A percentile compares a stretch with the other conserved stretches of the same genome.
Evolutionary conservation across 1,140 invertebrate species (phyloP).

Genomic region (Ostrea denselamellosa): DNA sequence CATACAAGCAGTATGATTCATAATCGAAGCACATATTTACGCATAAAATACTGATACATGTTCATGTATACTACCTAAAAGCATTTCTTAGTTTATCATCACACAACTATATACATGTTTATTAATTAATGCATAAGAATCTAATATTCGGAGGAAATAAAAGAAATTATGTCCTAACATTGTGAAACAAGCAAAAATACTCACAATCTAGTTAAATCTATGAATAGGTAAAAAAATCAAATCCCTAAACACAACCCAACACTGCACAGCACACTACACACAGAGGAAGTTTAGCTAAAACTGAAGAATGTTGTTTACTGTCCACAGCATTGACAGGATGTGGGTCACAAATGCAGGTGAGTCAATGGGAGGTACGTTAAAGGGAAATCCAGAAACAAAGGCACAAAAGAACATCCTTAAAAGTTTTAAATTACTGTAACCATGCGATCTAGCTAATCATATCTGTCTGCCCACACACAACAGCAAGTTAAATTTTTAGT

Average conservation of each 20-base stretch:
- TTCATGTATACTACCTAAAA: neutral
- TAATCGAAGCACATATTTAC: neutral
- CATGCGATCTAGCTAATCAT: neutral
- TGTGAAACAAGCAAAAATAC: neutral
- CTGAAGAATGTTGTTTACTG: conserved; percentile 14
- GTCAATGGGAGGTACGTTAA: neutral
- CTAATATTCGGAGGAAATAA: neutral
- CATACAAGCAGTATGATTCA: neutral
- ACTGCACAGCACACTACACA: neutral
- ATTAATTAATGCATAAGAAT: neutral
- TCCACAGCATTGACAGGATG: conserved; percentile 15
- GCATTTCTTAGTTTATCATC: neutral
- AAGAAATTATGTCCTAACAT: neutral
- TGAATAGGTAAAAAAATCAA: neutral
- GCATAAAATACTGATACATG: neutral
- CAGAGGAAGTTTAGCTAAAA: neutral
- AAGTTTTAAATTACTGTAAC: neutral
- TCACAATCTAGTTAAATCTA: neutral
- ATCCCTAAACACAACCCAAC: neutral
- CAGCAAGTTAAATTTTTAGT: neutral
- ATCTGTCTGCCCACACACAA: neutral
- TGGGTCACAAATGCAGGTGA: conserved; percentile 29
- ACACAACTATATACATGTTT: neutral
- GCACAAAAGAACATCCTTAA: neutral
- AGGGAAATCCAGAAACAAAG: neutral